Evolutionary conservation across 2,113 vertebrate genomes (phyloP).

Genomic region (Lepus americanus): DNA sequence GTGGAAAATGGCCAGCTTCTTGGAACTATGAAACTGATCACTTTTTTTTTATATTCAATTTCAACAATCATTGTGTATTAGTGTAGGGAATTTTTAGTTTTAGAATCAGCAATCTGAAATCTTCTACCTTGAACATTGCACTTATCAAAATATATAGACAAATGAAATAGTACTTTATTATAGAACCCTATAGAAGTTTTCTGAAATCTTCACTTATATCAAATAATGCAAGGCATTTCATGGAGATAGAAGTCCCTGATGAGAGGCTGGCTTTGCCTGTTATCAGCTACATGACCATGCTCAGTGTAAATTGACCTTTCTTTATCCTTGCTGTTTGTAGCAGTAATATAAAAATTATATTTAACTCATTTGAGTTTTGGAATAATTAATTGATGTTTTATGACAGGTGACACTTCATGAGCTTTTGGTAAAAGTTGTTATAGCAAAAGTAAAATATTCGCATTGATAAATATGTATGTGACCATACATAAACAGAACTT

Average conservation of each 20-base stretch:
- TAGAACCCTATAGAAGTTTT: neutral
- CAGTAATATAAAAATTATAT: neutral
- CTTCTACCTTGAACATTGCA: neutral
- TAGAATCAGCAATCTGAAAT: neutral
- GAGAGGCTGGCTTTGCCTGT: neutral
- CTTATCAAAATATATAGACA: neutral
- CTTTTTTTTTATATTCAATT: constrained; percentile 42
- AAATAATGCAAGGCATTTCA: neutral
- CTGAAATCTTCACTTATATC: neutral
- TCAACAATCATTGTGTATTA: neutral
- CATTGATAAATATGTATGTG: neutral
- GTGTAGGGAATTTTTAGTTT: neutral
- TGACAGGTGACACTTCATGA: neutral
- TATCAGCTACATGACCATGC: neutral
- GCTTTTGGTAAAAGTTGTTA: neutral
- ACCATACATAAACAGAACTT: neutral
- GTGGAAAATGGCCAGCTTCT: neutral
- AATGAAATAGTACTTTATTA: neutral
- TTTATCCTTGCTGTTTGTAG: neutral
- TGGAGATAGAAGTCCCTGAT: neutral
- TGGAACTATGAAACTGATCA: neutral
- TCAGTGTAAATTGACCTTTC: neutral
- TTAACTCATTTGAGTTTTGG: constrained; percentile 3
- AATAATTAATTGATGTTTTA: neutral
- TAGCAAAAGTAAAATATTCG: neutral